Evolutionary conservation across 2,888 invertebrate species (phyloP).

Genomic region (Hirtodrosophila alboralis): DNA sequence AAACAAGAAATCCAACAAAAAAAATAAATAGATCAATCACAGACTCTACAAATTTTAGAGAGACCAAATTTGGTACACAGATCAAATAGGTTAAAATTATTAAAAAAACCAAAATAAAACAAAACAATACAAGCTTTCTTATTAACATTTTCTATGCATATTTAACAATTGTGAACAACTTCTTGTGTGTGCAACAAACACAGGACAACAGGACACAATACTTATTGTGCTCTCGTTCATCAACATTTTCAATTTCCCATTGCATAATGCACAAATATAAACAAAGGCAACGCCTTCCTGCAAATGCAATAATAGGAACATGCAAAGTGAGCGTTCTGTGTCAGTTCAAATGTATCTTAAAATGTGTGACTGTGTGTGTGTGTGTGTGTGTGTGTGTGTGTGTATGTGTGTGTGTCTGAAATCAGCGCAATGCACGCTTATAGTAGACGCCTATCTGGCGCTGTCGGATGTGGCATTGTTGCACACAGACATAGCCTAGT

Average conservation of each 20-base stretch:
- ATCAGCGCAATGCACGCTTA: constrained; percentile 48
- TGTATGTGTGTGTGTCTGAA: constrained; percentile 16
- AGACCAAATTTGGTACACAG: too few species aligned
- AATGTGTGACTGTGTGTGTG: constrained; percentile 2
- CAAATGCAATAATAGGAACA: constrained; percentile 20
- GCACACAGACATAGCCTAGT: constrained; percentile 26
- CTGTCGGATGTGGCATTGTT: constrained; percentile 61
- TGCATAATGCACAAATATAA: constrained; percentile 23
- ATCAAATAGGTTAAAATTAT: too few species aligned
- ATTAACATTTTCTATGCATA: too few species aligned
- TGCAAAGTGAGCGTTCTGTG: constrained; percentile 23
- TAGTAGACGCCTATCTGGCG: constrained; percentile 29
- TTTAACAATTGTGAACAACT: too few species aligned
- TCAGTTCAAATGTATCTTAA: background rate
- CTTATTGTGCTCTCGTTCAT: constrained; percentile 23
- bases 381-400: background rate
- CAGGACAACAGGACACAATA: constrained; percentile 14
- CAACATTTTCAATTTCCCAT: constrained; percentile 54
- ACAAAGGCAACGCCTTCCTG: constrained; percentile 33
- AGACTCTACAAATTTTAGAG: too few species aligned
- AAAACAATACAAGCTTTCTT: too few species aligned
- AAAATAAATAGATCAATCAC: too few species aligned
- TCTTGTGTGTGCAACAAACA: constrained; percentile 11
- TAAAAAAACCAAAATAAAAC: too few species aligned
- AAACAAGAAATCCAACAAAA: too few species aligned